Evolutionary conservation across 1,140 invertebrate genomes (phyloP), one percentile per base, ranked within the genome.

Genomic region (Achatina immaculata): DNA sequence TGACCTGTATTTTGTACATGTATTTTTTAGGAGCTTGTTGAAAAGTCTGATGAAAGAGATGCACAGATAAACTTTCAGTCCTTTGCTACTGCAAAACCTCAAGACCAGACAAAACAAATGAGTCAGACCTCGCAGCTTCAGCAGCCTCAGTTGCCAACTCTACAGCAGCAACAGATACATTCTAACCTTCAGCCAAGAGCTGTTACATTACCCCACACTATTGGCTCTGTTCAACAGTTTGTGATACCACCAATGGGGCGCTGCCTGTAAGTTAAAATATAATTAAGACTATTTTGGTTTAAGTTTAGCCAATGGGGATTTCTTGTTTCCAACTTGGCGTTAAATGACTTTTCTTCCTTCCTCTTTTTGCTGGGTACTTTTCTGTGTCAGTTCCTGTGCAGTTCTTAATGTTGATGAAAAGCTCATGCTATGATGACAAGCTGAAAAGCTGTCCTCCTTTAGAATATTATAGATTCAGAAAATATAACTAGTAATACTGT

Each of bases 231-330:
- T 14, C 76, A 78, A 36, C 43, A 68, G 24, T 62, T 48, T 16
- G 65, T 6, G n/a, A 66, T 45, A 14, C 78, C n/a, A 1, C 68
- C 31, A 34, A 72, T 80, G 34, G 78, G 78, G 21, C 40, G 65
- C 4, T 71, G 78, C 36, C 48, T 80, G 76, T 78, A 48, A 68
- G 76, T 78, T 28, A 7, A 36, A n/a, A n/a, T n/a, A n/a, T n/a
- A n/a, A n/a, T n/a, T n/a, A n/a, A n/a, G n/a, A n/a, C n/a, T n/a
- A n/a, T n/a, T n/a, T n/a, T n/a, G n/a, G n/a, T n/a, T n/a, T n/a
- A n/a, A n/a, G n/a, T n/a, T n/a, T n/a, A n/a, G n/a, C n/a, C n/a
- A n/a, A n/a, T n/a, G n/a, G n/a, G n/a, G n/a, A n/a, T n/a, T n/a
- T n/a, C n/a, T n/a, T n/a, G n/a, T n/a, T n/a, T n/a, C n/a, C n/a